Evolutionary conservation across 2,113 vertebrate species (phyloP).

Genomic region (Pangasianodon hypophthalmus): DNA sequence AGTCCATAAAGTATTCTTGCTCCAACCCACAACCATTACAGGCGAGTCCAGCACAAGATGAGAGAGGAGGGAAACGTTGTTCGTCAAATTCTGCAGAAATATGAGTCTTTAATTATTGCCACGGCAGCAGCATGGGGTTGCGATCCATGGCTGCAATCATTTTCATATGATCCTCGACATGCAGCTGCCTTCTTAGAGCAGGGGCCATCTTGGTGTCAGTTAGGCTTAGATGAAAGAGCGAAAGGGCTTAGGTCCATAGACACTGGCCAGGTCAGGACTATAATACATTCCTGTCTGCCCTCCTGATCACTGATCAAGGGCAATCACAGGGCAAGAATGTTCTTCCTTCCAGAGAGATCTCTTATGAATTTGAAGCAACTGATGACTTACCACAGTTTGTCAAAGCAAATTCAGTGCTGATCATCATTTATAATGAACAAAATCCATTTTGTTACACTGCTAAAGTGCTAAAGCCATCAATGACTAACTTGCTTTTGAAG

Average conservation of each 20-base stretch:
- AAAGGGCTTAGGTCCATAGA: conserved; percentile 62
- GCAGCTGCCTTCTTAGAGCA: conserved; percentile 68
- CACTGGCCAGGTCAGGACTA: conserved; percentile 40
- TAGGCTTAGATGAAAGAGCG: conserved; percentile 72
- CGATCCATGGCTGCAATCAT: conserved; percentile 64
- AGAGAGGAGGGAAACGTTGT: conserved; percentile 51
- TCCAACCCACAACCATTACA: conserved; percentile 65
- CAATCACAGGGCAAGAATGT: conserved; percentile 55
- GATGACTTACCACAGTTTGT: conserved; percentile 5
- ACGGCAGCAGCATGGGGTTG: conserved; percentile 67
- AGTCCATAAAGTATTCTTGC: conserved; percentile 72
- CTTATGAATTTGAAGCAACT: conserved; percentile 1
- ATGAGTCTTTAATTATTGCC: conserved; percentile 80
- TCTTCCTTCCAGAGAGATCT: conserved; percentile 20
- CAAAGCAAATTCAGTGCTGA: neutral
- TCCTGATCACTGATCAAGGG: conserved; percentile 55
- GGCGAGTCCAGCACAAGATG: conserved; percentile 38
- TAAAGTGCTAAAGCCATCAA: neutral
- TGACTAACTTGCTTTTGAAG: conserved; percentile 33
- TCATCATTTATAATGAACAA: neutral
- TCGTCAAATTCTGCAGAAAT: conserved; percentile 79
- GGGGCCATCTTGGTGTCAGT: conserved; percentile 63
- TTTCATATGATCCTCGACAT: conserved; percentile 67
- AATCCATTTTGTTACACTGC: neutral
- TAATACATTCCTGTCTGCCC: conserved; percentile 42